These are phyloP conservation scores for Halcyon malimbica DNA, from an alignment of 2,113 vertebrate species.

Conservation along the genomic window DNA sequence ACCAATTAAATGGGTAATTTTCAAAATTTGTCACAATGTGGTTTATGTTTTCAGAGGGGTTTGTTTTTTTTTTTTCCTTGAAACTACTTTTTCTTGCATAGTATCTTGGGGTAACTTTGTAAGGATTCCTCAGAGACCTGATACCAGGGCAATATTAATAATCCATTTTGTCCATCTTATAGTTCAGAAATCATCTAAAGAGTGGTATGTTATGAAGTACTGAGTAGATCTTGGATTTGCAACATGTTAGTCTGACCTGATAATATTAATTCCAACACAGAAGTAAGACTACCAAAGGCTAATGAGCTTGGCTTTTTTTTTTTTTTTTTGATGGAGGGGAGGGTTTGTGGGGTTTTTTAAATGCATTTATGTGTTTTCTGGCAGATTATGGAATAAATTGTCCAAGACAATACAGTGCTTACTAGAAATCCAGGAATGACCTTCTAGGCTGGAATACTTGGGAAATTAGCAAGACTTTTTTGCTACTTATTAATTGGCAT, in stretches of 20 bases:
- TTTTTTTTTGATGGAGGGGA: background rate
- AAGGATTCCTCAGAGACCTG: background rate
- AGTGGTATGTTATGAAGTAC: background rate
- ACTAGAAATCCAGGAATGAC: background rate
- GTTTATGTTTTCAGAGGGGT: background rate
- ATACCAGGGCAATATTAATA: background rate
- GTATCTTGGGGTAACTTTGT: background rate
- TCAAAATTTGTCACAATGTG: background rate
- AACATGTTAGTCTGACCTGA: background rate
- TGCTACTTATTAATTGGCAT: background rate
- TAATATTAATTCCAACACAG: background rate
- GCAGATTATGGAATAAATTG: background rate
- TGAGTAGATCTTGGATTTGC: background rate
- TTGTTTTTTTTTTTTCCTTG: background rate
- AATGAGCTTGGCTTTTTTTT: rapidly evolving
- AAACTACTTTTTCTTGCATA: background rate
- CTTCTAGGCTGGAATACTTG: background rate
- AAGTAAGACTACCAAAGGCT: background rate
- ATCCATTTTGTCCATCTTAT: background rate
- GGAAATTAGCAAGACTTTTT: background rate
- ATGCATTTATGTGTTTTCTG: background rate
- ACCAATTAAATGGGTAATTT: background rate
- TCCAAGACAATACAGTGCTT: background rate
- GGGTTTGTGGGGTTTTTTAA: background rate
- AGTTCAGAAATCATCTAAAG: background rate